Evolutionary conservation across 1,140 invertebrate species (phyloP), one percentile per base, ranked within the genome.

Genomic region (Riptortus pedestris): DNA sequence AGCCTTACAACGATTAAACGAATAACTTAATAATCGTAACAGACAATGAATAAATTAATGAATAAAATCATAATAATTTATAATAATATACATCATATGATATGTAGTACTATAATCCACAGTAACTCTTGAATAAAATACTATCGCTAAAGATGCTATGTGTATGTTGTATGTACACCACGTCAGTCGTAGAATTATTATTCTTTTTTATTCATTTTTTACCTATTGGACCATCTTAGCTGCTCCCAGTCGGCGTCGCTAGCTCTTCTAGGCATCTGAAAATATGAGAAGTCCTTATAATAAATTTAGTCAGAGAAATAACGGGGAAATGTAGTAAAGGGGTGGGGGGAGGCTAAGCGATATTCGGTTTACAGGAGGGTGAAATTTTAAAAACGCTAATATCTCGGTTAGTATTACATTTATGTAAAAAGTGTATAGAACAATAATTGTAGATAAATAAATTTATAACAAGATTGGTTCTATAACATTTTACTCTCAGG

Each of bases 241-340:
- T 55, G 51, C 14, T 55, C 51, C 51, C 51, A 55, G 51, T 55
- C 43, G 12, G 31, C 16, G 11, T 61, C 33, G 26, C 31, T 61
- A 24, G n/a, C n/a, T 45, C 26, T 47, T 43, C 31, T 61, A 22
- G 20, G 9, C 12, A 31, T 7, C 24, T 33, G 31, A 18, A 33
- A 59, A 31, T 11, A 18, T 7, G 14, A 55, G 26, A 55, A 7
- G 24, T 22, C 20, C n/a, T 52, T 20, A 51, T 20, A 20, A 51
- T 22, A 51, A 1, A 51, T 20, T 9, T 9, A 9, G 2, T n/a
- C 20, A 45, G 2, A n/a, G 14, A n/a, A 45, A 45, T 45, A 45
- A 45, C 20, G 2, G 2, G 14, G 9, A 45, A 45, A 45, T 45
- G 9, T n/a, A 45, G 20, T n/a, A n/a, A n/a, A 45, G 11, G 14